Conservation (phyloP, 2,113 vertebrate genomes). For the Oncorhynchus nerka region DNA sequence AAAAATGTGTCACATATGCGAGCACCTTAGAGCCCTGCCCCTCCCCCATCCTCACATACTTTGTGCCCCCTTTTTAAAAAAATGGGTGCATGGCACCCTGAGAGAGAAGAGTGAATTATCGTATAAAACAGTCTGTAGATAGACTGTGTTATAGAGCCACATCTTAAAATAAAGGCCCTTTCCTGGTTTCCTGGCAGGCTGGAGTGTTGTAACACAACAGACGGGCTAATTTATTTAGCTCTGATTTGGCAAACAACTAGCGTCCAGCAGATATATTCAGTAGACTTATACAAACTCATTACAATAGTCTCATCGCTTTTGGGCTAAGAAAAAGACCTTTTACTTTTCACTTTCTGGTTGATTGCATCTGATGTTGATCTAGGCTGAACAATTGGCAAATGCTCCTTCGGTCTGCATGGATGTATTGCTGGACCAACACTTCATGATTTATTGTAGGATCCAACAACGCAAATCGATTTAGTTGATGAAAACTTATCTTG, state of each 20-base stretch:
- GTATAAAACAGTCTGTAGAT: conserved; percentile 41
- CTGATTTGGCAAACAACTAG: conserved; percentile 27
- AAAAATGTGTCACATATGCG: no score
- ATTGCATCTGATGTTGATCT: not conserved
- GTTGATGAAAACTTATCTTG: no score
- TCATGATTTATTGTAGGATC: no score
- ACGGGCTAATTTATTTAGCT: conserved; percentile 61
- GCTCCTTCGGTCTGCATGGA: no score
- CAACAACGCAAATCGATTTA: no score
- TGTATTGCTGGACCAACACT: no score
- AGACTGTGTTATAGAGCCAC: not conserved
- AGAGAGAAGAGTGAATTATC: not conserved
- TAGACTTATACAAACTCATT: conserved; percentile 13
- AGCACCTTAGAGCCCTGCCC: no score
- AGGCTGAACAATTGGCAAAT: no score
- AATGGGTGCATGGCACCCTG: conserved; percentile 21
- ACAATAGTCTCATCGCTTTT: not conserved
- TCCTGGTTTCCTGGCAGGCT: conserved; percentile 40
- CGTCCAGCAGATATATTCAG: conserved; percentile 34
- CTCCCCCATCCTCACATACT: conserved; percentile 27
- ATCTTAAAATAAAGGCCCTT: conserved; percentile 4
- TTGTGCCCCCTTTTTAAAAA: conserved; percentile 35
- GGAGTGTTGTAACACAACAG: conserved; percentile 40
- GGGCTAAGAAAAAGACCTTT: no score
- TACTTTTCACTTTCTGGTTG: not conserved